Evolutionary conservation across 2,797 vertebrate genomes (phyloP).

Genomic region (Rhyacichthys aspro): DNA sequence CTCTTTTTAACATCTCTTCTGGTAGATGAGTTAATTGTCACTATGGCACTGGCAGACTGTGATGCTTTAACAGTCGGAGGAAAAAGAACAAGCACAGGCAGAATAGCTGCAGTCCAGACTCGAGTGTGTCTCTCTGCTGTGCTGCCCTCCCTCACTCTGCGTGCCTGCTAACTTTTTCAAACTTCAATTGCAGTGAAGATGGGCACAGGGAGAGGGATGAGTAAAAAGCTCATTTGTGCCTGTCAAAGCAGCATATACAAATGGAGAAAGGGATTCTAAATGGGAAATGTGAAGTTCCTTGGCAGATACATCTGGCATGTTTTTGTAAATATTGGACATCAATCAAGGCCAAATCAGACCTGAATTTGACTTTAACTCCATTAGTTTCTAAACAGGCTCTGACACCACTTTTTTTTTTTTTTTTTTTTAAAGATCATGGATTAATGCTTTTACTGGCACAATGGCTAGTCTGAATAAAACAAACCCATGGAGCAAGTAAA

Average conservation of each 20-base stretch:
- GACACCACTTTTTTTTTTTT: background rate
- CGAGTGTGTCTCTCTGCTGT: constrained; percentile 36
- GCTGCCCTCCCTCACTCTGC: constrained; percentile 23
- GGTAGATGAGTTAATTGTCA: constrained; percentile 55
- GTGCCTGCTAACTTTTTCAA: constrained; percentile 53
- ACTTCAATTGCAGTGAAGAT: constrained; percentile 32
- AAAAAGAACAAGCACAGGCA: constrained; percentile 21
- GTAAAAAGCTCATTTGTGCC: constrained; percentile 51
- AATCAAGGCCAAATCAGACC: constrained; percentile 1
- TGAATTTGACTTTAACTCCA: too few species aligned
- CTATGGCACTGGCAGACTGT: constrained; percentile 17
- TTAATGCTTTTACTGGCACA: too few species aligned
- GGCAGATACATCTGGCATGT: constrained; percentile 29
- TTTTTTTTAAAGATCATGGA: too few species aligned
- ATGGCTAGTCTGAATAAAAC: background rate
- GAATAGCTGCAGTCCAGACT: constrained; percentile 38
- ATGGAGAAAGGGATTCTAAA: constrained; percentile 64
- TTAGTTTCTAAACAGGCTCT: background rate
- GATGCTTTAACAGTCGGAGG: constrained; percentile 22
- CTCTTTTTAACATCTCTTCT: constrained; percentile 37
- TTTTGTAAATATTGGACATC: constrained; percentile 20
- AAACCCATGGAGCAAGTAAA: background rate
- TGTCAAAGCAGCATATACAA: constrained; percentile 61
- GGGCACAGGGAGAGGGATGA: constrained; percentile 27
- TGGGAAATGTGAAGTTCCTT: constrained; percentile 50